Evolutionary conservation across 1,140 invertebrate species (phyloP).

Genomic region (Cotesia chilonis): DNA sequence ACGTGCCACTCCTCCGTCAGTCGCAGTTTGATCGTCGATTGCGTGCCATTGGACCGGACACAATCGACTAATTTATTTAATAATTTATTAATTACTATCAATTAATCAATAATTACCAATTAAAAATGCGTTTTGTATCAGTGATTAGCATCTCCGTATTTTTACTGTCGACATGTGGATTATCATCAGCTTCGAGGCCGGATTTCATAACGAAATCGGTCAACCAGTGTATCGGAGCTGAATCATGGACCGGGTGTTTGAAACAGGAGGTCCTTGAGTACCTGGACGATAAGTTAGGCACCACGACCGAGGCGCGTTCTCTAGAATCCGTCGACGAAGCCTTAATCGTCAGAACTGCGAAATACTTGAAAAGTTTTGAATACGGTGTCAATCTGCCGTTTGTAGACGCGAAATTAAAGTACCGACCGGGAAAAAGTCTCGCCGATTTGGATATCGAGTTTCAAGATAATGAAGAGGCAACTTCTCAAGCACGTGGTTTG

Average conservation of each 20-base stretch:
- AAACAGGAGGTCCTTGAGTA: slow-evolving; percentile 78
- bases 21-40: slow-evolving; percentile 66
- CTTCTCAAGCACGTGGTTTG: slow-evolving; percentile 73
- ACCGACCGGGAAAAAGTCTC: slow-evolving; percentile 61
- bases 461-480: slow-evolving; percentile 72
- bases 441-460: slow-evolving; percentile 73
- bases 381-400: slow-evolving; percentile 74
- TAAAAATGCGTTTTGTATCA: slow-evolving; percentile 47
- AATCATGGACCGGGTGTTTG: slow-evolving; percentile 73
- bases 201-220: slow-evolving; percentile 76
- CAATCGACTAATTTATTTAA: slow-evolving; percentile 34
- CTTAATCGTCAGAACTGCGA: slow-evolving; percentile 74
- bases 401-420: slow-evolving; percentile 60
- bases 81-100: background rate
- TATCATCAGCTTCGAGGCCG: slow-evolving; percentile 63
- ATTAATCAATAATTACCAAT: slow-evolving; percentile 16
- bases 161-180: slow-evolving; percentile 43
- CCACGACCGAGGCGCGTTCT: slow-evolving; percentile 68
- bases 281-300: slow-evolving; percentile 74
- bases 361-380: slow-evolving; percentile 76
- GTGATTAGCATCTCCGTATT: slow-evolving; percentile 46
- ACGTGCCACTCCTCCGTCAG: slow-evolving; percentile 64
- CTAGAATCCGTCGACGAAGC: slow-evolving; percentile 76
- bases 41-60: slow-evolving; percentile 43
- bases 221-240: slow-evolving; percentile 74